Percentiles rank a stretch among this genome's conserved stretches.
phyloP scores from a whole-genome alignment of 1,140 invertebrate species.

The Halictus rubicundus region DNA sequence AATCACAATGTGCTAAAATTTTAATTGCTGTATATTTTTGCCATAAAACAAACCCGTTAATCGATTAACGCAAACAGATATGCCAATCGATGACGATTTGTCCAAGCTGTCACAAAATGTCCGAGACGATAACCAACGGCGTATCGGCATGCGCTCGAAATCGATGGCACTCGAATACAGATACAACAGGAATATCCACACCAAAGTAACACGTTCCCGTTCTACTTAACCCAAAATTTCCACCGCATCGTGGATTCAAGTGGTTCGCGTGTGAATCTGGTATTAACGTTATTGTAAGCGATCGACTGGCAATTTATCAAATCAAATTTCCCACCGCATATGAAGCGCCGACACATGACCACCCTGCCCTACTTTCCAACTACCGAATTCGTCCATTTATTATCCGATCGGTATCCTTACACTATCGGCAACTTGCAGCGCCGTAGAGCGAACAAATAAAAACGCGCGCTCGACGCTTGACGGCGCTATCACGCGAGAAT shows the following conservation, averaged over 20 bases:
- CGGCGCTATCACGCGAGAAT: neutral
- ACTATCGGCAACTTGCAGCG: neutral
- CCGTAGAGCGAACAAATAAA: neutral
- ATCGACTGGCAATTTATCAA: constrained; percentile 27
- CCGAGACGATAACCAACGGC: neutral
- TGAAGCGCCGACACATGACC: constrained; percentile 5
- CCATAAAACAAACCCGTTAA: too few relatives aligned
- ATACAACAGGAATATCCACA: neutral
- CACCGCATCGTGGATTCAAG: neutral
- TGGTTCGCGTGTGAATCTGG: constrained; percentile 12
- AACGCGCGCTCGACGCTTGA: neutral
- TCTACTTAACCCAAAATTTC: constrained; percentile 23
- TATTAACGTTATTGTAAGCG: constrained; percentile 16
- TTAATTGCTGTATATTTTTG: too few relatives aligned
- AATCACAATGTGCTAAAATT: too few relatives aligned
- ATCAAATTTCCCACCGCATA: constrained; percentile 18
- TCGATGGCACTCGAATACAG: neutral
- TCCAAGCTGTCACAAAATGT: neutral
- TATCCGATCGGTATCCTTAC: neutral
- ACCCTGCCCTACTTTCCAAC: neutral
- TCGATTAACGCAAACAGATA: too few relatives aligned
- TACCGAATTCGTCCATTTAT: neutral
- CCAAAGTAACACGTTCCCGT: neutral
- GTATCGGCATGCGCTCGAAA: neutral
- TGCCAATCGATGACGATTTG: neutral